phyloP scores from a whole-genome alignment of 2,888 invertebrate species.

The Netelia melanura region DNA sequence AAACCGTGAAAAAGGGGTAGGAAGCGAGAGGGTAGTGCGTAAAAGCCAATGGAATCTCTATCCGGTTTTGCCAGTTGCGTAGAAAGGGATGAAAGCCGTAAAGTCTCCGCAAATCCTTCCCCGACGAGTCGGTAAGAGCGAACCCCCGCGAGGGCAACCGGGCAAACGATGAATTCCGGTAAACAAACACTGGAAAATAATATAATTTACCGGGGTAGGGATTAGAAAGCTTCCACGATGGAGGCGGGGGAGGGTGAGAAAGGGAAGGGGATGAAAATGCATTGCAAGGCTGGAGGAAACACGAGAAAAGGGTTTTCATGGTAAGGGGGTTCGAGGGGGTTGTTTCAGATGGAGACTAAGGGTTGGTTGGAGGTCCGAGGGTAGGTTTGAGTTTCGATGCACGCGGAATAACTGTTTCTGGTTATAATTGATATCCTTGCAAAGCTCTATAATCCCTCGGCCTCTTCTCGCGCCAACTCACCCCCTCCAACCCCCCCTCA shows the following conservation, averaged over 20 bases:
- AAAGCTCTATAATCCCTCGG: conserved; percentile 84
- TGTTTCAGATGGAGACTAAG: conserved; percentile 68
- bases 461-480: conserved; percentile 63
- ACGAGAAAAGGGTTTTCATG: conserved; percentile 21
- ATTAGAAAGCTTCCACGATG: conserved; percentile 78
- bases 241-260: neutral
- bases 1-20: conserved; percentile 8
- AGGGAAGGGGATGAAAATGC: conserved; percentile 7
- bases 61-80: neutral
- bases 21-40: conserved; percentile 23
- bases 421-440: conserved; percentile 85
- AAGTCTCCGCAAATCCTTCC: conserved; percentile 84
- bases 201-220: conserved; percentile 83
- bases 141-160: conserved; percentile 71
- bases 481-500: neutral
- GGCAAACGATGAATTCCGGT: conserved; percentile 78
- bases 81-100: conserved; percentile 78
- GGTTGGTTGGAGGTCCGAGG: conserved; percentile 63
- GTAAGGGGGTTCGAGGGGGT: conserved; percentile 75
- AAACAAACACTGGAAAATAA: conserved; percentile 85
- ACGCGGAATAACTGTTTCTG: conserved; percentile 84
- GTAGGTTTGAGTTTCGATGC: conserved; percentile 75
- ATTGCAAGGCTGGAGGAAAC: conserved; percentile 67
- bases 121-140: conserved; percentile 31
- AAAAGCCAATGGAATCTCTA: conserved; percentile 49